A percentile compares a stretch with the other conserved stretches of the same genome.
Conservation (phyloP, 2,888 invertebrate species). For the Spilarctia lutea region DNA sequence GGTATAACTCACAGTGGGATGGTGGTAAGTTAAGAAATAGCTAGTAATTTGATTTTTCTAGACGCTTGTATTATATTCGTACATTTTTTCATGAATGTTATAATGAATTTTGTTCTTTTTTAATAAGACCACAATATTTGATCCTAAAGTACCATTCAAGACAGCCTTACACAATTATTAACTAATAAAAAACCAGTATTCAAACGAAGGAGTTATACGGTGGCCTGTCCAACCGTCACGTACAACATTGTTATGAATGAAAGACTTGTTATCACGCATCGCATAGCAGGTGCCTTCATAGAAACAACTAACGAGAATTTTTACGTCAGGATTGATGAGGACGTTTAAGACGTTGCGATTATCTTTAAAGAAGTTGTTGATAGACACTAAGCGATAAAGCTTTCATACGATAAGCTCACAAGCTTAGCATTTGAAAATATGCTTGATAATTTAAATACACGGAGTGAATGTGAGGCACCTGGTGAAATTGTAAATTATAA, state of each 20-base stretch:
- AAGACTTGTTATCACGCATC: conserved; percentile 71
- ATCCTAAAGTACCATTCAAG: conserved; percentile 37
- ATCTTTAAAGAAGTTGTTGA: conserved; percentile 40
- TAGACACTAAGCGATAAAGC: conserved; percentile 35
- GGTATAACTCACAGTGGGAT: neutral
- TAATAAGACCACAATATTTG: conserved; percentile 12
- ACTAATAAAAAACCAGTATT: conserved; percentile 52
- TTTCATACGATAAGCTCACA: conserved; percentile 34
- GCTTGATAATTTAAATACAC: neutral
- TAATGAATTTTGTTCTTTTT: neutral
- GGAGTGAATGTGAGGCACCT: neutral
- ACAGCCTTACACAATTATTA: conserved; percentile 43
- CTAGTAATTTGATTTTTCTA: neutral
- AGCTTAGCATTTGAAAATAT: conserved; percentile 23
- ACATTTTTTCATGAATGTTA: neutral
- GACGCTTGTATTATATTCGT: neutral
- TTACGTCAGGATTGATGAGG: conserved; percentile 42
- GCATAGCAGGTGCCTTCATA: conserved; percentile 73
- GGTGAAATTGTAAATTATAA: neutral
- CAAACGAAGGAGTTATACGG: conserved; percentile 43
- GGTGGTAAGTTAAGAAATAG: neutral
- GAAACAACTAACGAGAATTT: conserved; percentile 59
- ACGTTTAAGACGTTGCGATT: conserved; percentile 35
- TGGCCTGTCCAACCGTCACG: conserved; percentile 58
- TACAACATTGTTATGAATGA: conserved; percentile 74